These are phyloP conservation scores for Hozukius guyotensis DNA, from an alignment of 2,797 vertebrate genomes.

Conservation along the genomic window DNA sequence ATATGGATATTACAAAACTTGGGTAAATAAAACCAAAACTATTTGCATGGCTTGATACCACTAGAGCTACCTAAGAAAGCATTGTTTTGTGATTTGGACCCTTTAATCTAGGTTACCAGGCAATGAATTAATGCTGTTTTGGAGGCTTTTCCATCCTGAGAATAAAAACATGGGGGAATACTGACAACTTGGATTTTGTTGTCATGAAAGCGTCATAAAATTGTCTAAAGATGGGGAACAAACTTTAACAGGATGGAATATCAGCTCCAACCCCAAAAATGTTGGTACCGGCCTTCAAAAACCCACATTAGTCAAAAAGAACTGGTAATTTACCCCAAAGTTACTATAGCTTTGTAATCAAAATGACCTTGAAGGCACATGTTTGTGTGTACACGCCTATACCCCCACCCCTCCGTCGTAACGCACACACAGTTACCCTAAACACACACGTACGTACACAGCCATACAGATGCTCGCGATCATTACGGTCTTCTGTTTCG, in stretches of 20 bases:
- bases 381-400: constrained; percentile 32
- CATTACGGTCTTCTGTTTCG: constrained; percentile 57
- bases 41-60: not conserved
- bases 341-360: constrained; percentile 49
- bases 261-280: constrained; percentile 21
- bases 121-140: not conserved
- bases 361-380: constrained; percentile 41
- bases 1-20: not conserved
- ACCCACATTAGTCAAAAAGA: constrained; percentile 34
- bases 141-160: not conserved
- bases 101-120: not conserved
- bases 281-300: constrained; percentile 16
- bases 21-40: not conserved
- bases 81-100: not conserved
- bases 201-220: not conserved
- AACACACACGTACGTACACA: not conserved
- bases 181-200: constrained; percentile 6
- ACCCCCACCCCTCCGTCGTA: constrained; percentile 14
- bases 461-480: constrained; percentile 59
- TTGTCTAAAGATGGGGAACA: constrained; percentile 15
- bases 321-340: constrained; percentile 40
- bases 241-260: not conserved
- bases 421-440: not conserved
- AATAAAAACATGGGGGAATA: constrained; percentile 5
- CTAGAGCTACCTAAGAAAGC: not conserved